Base-by-base conservation (phyloP, 2,113 vertebrate genomes). In the Aspidoscelis tigris region DNA sequence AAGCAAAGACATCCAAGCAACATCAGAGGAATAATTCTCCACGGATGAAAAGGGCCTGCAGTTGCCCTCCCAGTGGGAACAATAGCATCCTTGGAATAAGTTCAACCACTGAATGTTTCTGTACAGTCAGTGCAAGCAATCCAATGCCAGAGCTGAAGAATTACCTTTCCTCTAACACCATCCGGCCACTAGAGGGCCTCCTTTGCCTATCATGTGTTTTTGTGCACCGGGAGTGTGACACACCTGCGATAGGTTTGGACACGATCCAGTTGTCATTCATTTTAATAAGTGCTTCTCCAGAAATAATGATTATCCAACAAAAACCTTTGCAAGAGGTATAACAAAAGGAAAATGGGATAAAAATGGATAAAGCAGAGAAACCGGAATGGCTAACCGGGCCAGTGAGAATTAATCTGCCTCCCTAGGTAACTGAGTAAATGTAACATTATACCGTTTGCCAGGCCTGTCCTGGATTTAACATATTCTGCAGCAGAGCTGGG, bases 131-230 rank as follows among this genome's bases (percentile, higher is more conserved):
- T 33, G 33, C 33, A 33, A 33, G 33, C 33, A 33, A 33, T 14
- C 7, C 64, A 76, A 22, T 69, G 43, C 72, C n/a, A 9, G 18
- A 66, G 72, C 4, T 16, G 11, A 33, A 79, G 21, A n/a, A 66
- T 65, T n/a, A 20, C 26, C 12, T 74, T 73, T n/a, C 43, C 66
- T 80, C 69, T 79, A 66, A 85, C 58, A 33, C 21, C n/a, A 14
- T 80, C 44, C 44, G 74, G 58, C 66, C 83, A 85, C 83, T 85
- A 85, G 83, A 85, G 70, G 77, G 69, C 76, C 83, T 80, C 83
- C 74, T 73, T 53, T 22, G 74, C 70, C 58, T 73, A 74, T 44
- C 18, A 12, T 1, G 26, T 26, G 7, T 64, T 26, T 50, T 68
- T 18, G n/a, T 44, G 44, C 66, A 65, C 64, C 26, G 1, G 64